These are phyloP conservation scores for Tokudaia muenninki DNA, from an alignment of 2,797 vertebrate genomes.

Conservation along the genomic window DNA sequence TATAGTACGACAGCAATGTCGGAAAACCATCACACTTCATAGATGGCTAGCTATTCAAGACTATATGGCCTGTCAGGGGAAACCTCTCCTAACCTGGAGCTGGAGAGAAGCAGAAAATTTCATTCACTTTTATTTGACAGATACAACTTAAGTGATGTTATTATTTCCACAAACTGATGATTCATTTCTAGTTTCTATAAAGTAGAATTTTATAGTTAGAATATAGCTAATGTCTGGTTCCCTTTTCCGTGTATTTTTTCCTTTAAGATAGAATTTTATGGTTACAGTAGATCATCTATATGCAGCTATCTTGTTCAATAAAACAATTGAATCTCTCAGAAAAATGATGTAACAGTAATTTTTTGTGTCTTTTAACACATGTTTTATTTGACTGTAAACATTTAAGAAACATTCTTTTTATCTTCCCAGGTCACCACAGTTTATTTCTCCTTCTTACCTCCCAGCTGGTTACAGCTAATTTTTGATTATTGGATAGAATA, in stretches of 20 bases:
- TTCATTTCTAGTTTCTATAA: not conserved
- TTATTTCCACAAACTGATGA: conserved; percentile 12
- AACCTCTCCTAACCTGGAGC: not conserved
- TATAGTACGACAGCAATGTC: not conserved
- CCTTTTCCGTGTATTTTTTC: not conserved
- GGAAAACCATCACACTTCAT: not conserved
- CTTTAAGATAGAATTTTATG: not conserved
- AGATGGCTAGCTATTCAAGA: not conserved
- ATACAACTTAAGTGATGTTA: conserved; percentile 44
- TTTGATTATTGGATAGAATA: conserved; percentile 25
- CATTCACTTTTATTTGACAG: conserved; percentile 24
- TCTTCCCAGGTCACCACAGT: not conserved
- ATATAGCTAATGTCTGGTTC: not conserved
- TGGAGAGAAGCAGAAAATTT: not conserved
- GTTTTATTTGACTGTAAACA: conserved; percentile 57
- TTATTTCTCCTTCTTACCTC: conserved; percentile 57
- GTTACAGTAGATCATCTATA: not conserved
- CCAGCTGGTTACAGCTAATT: conserved; percentile 47
- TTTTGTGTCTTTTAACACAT: conserved; percentile 39
- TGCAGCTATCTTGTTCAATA: conserved; percentile 8
- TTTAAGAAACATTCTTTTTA: conserved; percentile 41
- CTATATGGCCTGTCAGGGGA: not conserved
- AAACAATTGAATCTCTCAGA: conserved; percentile 32
- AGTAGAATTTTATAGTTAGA: not conserved
- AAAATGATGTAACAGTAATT: conserved; percentile 22